Evolutionary conservation across 2,797 vertebrate genomes (phyloP).

Genomic region (Danio jaintianensis): DNA sequence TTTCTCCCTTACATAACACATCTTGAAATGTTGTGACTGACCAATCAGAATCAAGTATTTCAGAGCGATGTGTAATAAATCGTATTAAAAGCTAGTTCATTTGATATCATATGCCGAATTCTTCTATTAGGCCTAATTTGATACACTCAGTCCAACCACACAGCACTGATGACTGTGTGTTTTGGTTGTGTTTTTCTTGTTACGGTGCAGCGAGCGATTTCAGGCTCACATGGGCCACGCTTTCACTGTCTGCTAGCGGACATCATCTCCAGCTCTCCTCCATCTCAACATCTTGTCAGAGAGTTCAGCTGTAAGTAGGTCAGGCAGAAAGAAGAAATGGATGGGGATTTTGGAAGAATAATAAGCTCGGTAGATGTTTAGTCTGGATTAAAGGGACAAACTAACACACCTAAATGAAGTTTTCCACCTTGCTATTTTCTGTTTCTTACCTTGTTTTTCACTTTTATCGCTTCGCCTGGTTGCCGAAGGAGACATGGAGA

Average conservation of each 20-base stretch:
- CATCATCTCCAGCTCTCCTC: conserved; percentile 8
- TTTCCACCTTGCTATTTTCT: conserved; percentile 1
- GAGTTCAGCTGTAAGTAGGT: conserved; percentile 50
- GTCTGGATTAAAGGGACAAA: conserved; percentile 35
- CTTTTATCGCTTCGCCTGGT: neutral
- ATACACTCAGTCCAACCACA: too few species aligned
- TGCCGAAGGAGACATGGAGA: neutral
- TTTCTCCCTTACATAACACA: too few species aligned
- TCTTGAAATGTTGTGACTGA: too few species aligned
- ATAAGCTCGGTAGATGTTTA: conserved; percentile 52
- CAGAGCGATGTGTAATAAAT: too few species aligned
- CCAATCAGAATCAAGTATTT: too few species aligned
- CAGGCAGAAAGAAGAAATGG: conserved; percentile 47
- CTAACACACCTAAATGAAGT: conserved; percentile 3
- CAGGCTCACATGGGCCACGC: neutral
- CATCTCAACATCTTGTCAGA: neutral
- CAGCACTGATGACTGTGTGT: neutral
- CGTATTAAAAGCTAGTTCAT: too few species aligned
- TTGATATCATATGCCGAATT: too few species aligned
- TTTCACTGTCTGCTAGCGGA: conserved; percentile 20
- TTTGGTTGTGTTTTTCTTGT: conserved; percentile 43
- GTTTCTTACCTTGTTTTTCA: conserved; percentile 26
- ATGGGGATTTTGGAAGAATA: conserved; percentile 47
- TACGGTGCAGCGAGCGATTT: conserved; percentile 21
- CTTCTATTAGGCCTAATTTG: too few species aligned